Evolutionary conservation across 1,140 invertebrate genomes (phyloP).

Genomic region (Idris sp.): DNA sequence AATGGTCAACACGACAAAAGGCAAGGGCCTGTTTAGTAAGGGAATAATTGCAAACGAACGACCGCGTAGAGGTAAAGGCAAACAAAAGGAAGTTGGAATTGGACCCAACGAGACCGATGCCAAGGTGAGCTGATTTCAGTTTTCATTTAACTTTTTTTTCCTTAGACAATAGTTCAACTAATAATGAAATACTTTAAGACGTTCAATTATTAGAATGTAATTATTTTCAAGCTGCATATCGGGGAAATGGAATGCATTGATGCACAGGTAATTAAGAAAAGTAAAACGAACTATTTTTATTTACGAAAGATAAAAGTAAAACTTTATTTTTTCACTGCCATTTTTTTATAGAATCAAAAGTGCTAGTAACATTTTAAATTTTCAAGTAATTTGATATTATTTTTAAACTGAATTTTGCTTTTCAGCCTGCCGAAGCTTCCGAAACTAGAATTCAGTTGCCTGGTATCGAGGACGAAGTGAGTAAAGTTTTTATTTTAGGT

Average conservation of each 20-base stretch:
- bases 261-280: slow-evolving; percentile 79
- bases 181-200: no score
- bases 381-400: no score
- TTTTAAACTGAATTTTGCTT: slow-evolving; percentile 50
- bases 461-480: slow-evolving; percentile 82
- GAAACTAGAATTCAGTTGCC: slow-evolving; percentile 87
- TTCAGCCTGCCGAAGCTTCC: slow-evolving; percentile 86
- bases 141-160: no score
- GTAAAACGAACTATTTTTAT: no score
- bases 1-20: slow-evolving; percentile 77
- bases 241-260: slow-evolving; percentile 82
- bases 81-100: slow-evolving; percentile 79
- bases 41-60: slow-evolving; percentile 72
- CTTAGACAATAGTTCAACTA: no score
- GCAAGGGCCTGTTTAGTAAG: slow-evolving; percentile 74
- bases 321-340: no score
- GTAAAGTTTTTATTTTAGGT: background rate
- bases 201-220: slow-evolving; percentile 26
- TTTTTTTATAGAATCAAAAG: no score
- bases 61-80: slow-evolving; percentile 74
- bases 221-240: slow-evolving; percentile 81
- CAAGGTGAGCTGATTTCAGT: slow-evolving; percentile 77
- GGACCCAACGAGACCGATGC: slow-evolving; percentile 82
- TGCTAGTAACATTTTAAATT: no score
- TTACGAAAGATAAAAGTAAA: no score